Evolutionary conservation across 2,888 invertebrate genomes (phyloP), one percentile per base, ranked within the genome.

Genomic region (Hirtodrosophila alboralis): DNA sequence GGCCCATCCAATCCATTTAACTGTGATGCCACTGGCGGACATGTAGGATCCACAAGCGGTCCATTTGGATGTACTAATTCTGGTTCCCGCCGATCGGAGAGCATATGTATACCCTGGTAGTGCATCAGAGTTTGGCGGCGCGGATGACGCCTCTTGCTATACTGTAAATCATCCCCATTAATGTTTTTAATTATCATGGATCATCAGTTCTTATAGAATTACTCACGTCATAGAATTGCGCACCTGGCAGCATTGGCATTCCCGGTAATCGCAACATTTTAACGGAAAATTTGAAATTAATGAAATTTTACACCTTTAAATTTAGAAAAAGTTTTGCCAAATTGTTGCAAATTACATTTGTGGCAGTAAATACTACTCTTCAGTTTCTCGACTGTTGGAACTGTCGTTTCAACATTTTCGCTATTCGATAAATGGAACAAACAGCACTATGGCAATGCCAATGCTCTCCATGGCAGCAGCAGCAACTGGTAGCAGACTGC

Each of bases 201-300:
- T 23, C 0, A n/a, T n/a, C n/a, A n/a, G n/a, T 27, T 48, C 23
- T 68, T n/a, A n/a, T n/a, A n/a, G n/a, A 3, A 0, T 3, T 36
- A 91, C 92, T 93, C 92, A 94, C 95, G 89, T 94, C 92, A 57
- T 93, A 91, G 88, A 94, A 92, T 28, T 93, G 93, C 85, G 93
- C 95, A 44, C 96, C 96, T 1, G 96, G 96, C 66, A 96, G 91
- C 74, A 94, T 91, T 0, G 96, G 96, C 84, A 96, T 91, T 87
- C 93, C 92, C 26, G 94, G 93, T 87, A 93, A 92, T 54, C 94
- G 91, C 53, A 93, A 79, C 92, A 92, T 92, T 51, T 40, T 65
- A 14, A 70, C 44, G 34, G 18, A 12, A 14, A 51, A 51, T 64
- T 74, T 63, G 1, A 36, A 30, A 10, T 6, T 18, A 21, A 6